Evolutionary conservation across 2,113 vertebrate species (phyloP).

Genomic region (Myiagra hebetior): DNA sequence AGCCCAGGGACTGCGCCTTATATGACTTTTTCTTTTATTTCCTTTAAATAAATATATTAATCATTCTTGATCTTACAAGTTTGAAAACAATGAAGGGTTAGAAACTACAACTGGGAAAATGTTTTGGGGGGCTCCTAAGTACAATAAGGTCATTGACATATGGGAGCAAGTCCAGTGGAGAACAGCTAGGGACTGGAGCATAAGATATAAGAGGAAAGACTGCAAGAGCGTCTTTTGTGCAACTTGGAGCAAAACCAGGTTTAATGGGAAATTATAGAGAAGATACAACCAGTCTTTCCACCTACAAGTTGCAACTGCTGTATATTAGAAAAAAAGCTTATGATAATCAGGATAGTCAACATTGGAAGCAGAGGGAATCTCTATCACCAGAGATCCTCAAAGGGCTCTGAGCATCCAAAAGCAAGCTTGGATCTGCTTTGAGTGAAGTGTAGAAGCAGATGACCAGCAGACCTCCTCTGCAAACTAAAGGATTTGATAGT

Average conservation of each 20-base stretch:
- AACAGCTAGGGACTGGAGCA: background rate
- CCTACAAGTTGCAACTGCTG: background rate
- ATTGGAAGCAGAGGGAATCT: background rate
- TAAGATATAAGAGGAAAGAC: background rate
- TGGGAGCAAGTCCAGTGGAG: background rate
- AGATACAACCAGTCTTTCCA: background rate
- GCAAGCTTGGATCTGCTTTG: background rate
- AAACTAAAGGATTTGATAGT: background rate
- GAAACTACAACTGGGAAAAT: background rate
- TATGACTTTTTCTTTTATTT: slow-evolving; percentile 25
- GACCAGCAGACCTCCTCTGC: background rate
- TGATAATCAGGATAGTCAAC: background rate
- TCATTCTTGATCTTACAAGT: background rate
- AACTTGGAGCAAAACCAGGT: background rate
- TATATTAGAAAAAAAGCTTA: background rate
- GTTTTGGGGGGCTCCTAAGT: background rate
- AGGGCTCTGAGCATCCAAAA: background rate
- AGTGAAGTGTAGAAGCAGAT: background rate
- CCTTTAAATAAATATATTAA: slow-evolving; percentile 8
- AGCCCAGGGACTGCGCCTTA: background rate
- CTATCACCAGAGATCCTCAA: background rate
- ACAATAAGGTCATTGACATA: background rate
- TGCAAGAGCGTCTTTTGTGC: background rate
- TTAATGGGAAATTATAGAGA: background rate
- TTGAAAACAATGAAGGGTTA: slow-evolving; percentile 11